phyloP scores from a whole-genome alignment of 2,113 vertebrate genomes.

The Glaucomys volans region DNA sequence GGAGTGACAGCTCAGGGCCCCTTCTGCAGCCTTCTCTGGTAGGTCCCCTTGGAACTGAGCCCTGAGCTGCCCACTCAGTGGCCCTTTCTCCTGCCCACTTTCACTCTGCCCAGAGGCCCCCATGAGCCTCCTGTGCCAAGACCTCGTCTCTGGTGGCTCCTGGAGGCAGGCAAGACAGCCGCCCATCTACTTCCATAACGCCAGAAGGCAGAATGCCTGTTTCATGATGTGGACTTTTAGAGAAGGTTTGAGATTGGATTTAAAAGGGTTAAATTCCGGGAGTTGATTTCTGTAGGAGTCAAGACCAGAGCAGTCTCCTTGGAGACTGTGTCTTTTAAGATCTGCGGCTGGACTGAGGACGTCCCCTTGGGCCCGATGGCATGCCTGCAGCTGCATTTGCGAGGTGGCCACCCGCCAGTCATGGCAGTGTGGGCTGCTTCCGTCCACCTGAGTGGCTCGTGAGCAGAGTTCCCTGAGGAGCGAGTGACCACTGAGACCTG shows the following conservation, averaged over 20 bases:
- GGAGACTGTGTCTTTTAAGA: neutral
- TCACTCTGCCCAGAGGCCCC: accelerated
- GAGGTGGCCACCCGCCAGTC: accelerated
- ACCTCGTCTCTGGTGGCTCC: accelerated
- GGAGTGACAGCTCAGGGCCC: neutral
- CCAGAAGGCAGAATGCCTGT: neutral
- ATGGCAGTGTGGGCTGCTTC: neutral
- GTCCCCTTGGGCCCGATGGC: accelerated
- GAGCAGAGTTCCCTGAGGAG: neutral
- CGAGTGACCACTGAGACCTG: neutral
- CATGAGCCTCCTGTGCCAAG: accelerated
- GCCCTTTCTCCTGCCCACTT: too few species aligned
- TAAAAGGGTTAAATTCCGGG: neutral
- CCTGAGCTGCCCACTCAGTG: neutral
- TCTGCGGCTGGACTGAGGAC: neutral
- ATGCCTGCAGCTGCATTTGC: neutral
- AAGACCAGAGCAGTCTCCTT: neutral
- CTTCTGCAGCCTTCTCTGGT: too few species aligned
- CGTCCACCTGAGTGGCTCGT: too few species aligned
- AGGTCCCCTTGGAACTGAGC: too few species aligned
- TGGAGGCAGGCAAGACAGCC: too few species aligned
- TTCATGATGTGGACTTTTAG: neutral
- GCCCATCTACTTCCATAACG: too few species aligned
- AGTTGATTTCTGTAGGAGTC: neutral
- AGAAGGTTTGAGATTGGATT: neutral